A percentile compares a stretch with the other conserved stretches of the same genome.
Conservation (phyloP, 2,113 vertebrate genomes). For the Prionailurus bengalensis region DNA sequence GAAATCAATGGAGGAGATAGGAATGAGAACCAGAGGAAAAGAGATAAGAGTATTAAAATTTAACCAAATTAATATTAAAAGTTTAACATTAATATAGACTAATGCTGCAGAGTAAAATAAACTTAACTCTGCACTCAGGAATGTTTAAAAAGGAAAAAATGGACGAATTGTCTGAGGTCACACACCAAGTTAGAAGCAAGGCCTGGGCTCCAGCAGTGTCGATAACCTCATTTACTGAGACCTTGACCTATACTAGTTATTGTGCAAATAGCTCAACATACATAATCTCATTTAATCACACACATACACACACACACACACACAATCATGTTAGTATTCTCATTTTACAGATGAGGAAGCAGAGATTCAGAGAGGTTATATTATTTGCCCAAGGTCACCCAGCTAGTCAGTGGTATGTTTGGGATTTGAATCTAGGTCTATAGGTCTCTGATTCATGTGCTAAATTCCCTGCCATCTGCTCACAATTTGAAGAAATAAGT, state of each 20-base stretch:
- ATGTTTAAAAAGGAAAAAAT: neutral
- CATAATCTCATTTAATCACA: no score
- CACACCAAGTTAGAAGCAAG: neutral
- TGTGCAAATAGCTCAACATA: neutral
- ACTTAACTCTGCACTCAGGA: neutral
- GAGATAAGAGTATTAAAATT: neutral
- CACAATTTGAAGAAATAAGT: conserved; percentile 20
- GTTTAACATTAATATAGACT: neutral
- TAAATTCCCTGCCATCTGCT: neutral
- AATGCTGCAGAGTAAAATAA: neutral
- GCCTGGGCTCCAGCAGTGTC: neutral
- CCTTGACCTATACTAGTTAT: neutral
- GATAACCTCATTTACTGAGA: neutral
- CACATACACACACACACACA: no score
- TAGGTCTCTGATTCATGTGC: neutral
- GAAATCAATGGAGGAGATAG: neutral
- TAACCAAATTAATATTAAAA: neutral
- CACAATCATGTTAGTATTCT: no score
- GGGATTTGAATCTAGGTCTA: neutral
- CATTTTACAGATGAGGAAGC: no score
- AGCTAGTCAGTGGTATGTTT: neutral
- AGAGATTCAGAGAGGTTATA: no score
- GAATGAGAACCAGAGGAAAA: neutral
- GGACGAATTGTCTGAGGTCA: neutral
- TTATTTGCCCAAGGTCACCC: no score